A percentile compares a stretch with the other conserved stretches of the same genome.
Evolutionary conservation across 30 jellyfish, hydroid and myxozoan genomes (phyloP).

Genomic region (Nemopilema nomurai): DNA sequence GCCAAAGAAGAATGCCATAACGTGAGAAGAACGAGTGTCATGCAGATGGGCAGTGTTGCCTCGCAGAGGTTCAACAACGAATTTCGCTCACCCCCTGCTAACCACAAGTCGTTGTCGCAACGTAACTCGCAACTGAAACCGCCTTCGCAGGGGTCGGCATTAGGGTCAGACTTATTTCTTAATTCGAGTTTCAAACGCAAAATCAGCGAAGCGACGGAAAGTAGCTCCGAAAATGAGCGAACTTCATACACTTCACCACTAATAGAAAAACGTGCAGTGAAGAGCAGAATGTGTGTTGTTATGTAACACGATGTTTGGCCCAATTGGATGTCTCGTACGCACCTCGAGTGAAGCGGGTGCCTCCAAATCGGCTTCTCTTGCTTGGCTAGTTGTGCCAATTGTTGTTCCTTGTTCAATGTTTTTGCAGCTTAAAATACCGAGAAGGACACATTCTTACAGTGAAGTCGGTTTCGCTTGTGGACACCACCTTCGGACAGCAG

Average conservation of each 20-base stretch:
- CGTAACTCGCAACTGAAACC: constrained; percentile 14
- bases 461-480: too few species aligned
- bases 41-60: constrained; percentile 37
- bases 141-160: constrained; percentile 27
- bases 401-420: too few species aligned
- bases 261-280: constrained; percentile 45
- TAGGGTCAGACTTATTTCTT: constrained; percentile 24
- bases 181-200: constrained; percentile 17
- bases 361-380: not conserved
- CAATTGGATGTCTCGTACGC: not conserved
- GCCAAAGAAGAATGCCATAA: constrained; percentile 55
- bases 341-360: not conserved
- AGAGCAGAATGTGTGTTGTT: constrained; percentile 63
- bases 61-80: constrained; percentile 26
- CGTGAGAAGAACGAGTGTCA: constrained; percentile 49
- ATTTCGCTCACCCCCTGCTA: constrained; percentile 21
- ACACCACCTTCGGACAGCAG: too few species aligned
- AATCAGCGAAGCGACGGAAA: constrained; percentile 12
- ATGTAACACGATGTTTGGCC: constrained; percentile 10
- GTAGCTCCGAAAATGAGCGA: not conserved
- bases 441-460: too few species aligned
- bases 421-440: too few species aligned
- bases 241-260: not conserved
- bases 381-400: too few species aligned
- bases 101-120: constrained; percentile 29